These are phyloP conservation scores for Myotis brandtii DNA, from an alignment of 2,113 vertebrate species.

Conservation along the genomic window DNA sequence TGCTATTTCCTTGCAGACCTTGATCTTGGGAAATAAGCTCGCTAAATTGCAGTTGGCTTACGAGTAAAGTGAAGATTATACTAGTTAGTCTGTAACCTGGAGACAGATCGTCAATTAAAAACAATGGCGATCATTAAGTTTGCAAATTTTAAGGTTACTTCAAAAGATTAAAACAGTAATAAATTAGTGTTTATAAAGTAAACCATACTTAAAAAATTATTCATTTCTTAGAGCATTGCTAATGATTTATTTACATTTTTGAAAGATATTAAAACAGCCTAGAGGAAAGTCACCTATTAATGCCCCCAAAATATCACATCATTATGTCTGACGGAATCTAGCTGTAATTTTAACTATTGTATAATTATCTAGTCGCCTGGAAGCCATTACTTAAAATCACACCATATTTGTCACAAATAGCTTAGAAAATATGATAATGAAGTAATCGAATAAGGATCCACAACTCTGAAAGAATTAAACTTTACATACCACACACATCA, in stretches of 20 bases:
- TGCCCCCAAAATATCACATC: neutral
- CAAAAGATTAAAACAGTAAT: neutral
- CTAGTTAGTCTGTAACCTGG: neutral
- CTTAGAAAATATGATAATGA: neutral
- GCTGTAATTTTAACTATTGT: neutral
- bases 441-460: neutral
- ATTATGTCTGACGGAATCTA: neutral
- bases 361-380: neutral
- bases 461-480: neutral
- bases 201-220: neutral
- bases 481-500: neutral
- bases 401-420: neutral
- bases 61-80: neutral
- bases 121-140: neutral
- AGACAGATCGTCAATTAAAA: neutral
- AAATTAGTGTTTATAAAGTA: slow-evolving; percentile 20
- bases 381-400: neutral
- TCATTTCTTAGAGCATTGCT: neutral
- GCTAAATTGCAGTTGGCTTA: neutral
- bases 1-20: neutral
- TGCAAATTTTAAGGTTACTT: neutral
- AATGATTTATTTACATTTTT: slow-evolving; percentile 24
- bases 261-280: neutral
- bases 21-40: neutral
- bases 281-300: neutral